A percentile compares a stretch with the other conserved stretches of the same genome.
Conservation (phyloP, 1,140 invertebrate species). For the Sycophaga agraensis region DNA sequence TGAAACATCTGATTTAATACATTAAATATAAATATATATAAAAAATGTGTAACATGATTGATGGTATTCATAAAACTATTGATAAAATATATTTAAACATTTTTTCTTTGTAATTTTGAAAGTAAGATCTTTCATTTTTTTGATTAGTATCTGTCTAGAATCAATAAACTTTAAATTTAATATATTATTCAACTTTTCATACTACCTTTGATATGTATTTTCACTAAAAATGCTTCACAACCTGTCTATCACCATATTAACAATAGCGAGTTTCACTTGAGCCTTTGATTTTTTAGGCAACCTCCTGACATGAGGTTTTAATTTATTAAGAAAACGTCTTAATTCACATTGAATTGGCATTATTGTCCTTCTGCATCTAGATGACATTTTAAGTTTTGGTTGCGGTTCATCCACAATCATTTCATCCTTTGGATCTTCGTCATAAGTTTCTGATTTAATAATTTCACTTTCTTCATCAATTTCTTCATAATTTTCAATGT, state of each 20-base stretch:
- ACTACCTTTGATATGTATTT: not conserved
- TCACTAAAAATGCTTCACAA: conserved; percentile 39
- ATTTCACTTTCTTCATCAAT: conserved; percentile 11
- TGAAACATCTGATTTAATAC: too few relatives aligned
- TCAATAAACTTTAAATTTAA: not conserved
- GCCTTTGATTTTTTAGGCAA: conserved; percentile 50
- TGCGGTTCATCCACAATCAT: conserved; percentile 4
- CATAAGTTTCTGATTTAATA: conserved; percentile 29
- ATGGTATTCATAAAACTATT: too few relatives aligned
- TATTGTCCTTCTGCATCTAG: conserved; percentile 41
- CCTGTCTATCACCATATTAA: conserved; percentile 53
- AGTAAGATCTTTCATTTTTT: too few relatives aligned
- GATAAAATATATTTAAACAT: too few relatives aligned
- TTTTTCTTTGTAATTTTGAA: too few relatives aligned
- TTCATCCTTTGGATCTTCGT: conserved; percentile 26
- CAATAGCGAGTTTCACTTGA: conserved; percentile 50
- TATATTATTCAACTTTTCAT: not conserved
- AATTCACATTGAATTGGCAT: conserved; percentile 52
- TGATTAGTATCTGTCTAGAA: not conserved
- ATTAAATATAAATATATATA: too few relatives aligned
- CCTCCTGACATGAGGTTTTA: conserved; percentile 48
- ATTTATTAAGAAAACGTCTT: conserved; percentile 44
- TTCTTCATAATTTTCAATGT: not conserved
- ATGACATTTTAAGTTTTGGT: conserved; percentile 14
- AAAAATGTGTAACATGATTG: too few relatives aligned